These are phyloP conservation scores for Parauchenoglanis punctatus DNA, from an alignment of 2,797 vertebrate species.

Conservation along the genomic window DNA sequence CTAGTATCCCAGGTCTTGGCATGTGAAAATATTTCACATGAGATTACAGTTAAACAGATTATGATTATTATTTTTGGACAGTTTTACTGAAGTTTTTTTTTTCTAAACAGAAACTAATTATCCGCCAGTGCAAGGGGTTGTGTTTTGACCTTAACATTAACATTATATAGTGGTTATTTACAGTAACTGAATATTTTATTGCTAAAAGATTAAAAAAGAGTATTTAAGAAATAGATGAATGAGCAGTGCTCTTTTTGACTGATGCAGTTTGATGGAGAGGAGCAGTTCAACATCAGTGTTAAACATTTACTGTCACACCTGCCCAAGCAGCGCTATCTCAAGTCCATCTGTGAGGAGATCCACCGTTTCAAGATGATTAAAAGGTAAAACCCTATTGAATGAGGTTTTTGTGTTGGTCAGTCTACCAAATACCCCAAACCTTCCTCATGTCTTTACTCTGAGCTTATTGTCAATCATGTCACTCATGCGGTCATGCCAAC, in stretches of 20 bases:
- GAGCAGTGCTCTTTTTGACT: neutral
- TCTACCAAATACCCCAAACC: neutral
- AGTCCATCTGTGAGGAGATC: conserved; percentile 93
- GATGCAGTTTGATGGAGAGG: conserved; percentile 84
- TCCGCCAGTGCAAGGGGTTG: neutral
- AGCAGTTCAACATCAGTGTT: conserved; percentile 88
- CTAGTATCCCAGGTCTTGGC: neutral
- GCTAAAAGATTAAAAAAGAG: neutral
- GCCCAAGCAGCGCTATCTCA: conserved; percentile 94
- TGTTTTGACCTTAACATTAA: neutral
- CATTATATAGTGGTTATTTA: neutral
- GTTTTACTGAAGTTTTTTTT: neutral
- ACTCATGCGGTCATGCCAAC: neutral
- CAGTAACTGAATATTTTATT: neutral
- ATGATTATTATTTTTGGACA: neutral
- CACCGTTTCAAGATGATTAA: conserved; percentile 89
- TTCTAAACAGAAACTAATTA: neutral
- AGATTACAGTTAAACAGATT: neutral
- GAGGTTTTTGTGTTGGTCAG: neutral
- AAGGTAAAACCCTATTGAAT: conserved; percentile 68
- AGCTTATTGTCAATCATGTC: neutral
- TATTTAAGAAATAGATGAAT: neutral
- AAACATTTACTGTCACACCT: conserved; percentile 87
- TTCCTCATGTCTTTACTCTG: neutral
- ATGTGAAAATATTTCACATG: neutral